These are phyloP conservation scores for Eudasyphora cyanicolor DNA, from an alignment of 2,888 invertebrate species.

Conservation along the genomic window DNA sequence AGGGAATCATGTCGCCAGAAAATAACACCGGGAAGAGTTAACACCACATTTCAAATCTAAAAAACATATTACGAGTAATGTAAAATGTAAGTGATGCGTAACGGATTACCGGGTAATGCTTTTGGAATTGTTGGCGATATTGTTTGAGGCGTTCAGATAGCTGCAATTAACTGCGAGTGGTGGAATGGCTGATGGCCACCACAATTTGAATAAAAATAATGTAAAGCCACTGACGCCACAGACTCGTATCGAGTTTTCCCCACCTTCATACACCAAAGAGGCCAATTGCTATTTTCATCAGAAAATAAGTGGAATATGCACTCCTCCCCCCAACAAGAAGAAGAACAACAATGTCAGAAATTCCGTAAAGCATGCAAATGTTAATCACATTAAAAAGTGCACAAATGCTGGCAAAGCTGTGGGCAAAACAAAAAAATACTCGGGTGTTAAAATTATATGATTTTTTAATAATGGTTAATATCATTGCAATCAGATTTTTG, in stretches of 20 bases:
- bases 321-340: neutral
- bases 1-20: neutral
- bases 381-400: slow-evolving; percentile 28
- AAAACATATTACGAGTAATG: slow-evolving; percentile 63
- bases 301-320: neutral
- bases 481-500: slow-evolving; percentile 28
- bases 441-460: slow-evolving; percentile 64
- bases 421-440: too few species aligned
- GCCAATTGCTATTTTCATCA: slow-evolving; percentile 3
- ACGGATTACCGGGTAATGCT: slow-evolving; percentile 53
- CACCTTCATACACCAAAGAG: neutral
- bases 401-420: too few species aligned
- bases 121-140: neutral
- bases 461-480: slow-evolving; percentile 44
- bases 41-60: slow-evolving; percentile 51
- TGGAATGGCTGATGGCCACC: neutral
- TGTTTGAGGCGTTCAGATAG: neutral
- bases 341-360: neutral
- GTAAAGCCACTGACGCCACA: neutral
- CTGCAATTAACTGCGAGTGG: slow-evolving; percentile 16
- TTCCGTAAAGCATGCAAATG: neutral
- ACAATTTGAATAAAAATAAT: neutral
- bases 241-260: neutral
- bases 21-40: slow-evolving; percentile 10
- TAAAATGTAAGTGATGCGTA: slow-evolving; percentile 62